Conservation (phyloP, 2,797 vertebrate species). For the Momotus momota region DNA sequence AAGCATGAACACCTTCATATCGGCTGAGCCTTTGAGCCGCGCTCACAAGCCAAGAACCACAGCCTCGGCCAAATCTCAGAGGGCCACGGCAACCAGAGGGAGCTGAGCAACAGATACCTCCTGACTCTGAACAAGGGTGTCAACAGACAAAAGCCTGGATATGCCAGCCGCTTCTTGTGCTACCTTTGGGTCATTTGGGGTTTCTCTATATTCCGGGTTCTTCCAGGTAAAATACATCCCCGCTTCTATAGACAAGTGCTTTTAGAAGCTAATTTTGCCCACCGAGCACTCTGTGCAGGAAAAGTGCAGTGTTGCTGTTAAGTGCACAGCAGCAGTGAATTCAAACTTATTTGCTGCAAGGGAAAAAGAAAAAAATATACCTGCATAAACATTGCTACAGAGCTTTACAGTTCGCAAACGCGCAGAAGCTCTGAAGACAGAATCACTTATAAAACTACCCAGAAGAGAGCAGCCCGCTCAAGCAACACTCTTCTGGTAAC, state of each 20-base stretch:
- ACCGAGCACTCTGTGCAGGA: not conserved
- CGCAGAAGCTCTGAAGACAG: not conserved
- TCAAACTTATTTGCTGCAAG: not conserved
- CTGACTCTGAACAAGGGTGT: not conserved
- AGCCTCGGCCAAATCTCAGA: not conserved
- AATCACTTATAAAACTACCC: not conserved
- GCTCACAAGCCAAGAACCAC: not conserved
- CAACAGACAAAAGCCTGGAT: not conserved
- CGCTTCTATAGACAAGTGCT: not conserved
- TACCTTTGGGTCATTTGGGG: not conserved
- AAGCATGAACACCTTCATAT: not conserved
- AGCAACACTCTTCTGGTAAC: not conserved
- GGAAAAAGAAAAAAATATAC: not conserved
- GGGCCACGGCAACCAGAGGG: not conserved
- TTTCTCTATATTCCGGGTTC: not conserved
- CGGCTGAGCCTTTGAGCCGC: not conserved
- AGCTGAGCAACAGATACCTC: not conserved
- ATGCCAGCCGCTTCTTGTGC: not conserved
- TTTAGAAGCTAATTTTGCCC: not conserved
- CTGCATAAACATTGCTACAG: not conserved
- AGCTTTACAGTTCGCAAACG: not conserved
- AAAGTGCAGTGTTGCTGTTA: not conserved
- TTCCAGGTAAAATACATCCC: not conserved
- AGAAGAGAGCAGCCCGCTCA: not conserved
- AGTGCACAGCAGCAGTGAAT: not conserved